Percentiles rank a stretch among this genome's conserved stretches.
Evolutionary conservation across 2,113 vertebrate genomes (phyloP).

Genomic region (Pituophis catenifer): DNA sequence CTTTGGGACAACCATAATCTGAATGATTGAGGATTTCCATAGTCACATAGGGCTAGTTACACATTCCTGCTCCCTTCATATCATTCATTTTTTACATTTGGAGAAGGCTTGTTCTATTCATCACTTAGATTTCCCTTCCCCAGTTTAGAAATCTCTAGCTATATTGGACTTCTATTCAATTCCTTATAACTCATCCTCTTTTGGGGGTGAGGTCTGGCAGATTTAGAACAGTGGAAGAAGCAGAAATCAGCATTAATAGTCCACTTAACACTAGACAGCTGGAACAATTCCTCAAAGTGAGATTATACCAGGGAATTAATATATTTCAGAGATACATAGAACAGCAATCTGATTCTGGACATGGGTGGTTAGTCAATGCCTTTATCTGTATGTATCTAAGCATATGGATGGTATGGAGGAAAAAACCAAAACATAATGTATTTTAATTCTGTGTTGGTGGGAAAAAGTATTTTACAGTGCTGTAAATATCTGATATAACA

Average conservation of each 20-base stretch:
- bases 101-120: neutral
- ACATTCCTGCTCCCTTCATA: neutral
- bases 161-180: neutral
- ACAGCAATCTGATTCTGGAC: neutral
- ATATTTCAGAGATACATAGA: neutral
- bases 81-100: neutral
- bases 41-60: neutral
- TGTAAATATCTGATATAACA: neutral
- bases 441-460: neutral
- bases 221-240: neutral
- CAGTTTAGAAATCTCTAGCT: neutral
- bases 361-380: neutral
- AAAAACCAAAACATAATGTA: neutral
- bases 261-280: neutral
- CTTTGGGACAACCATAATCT: neutral
- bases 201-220: neutral
- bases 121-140: neutral
- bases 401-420: neutral
- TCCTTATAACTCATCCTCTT: neutral
- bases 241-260: neutral
- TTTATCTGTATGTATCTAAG: neutral
- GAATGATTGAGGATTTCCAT: neutral
- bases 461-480: neutral
- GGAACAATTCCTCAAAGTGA: neutral
- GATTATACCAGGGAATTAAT: neutral